Conservation (phyloP, 2,797 vertebrate genomes). For the Acomys russatus region DNA sequence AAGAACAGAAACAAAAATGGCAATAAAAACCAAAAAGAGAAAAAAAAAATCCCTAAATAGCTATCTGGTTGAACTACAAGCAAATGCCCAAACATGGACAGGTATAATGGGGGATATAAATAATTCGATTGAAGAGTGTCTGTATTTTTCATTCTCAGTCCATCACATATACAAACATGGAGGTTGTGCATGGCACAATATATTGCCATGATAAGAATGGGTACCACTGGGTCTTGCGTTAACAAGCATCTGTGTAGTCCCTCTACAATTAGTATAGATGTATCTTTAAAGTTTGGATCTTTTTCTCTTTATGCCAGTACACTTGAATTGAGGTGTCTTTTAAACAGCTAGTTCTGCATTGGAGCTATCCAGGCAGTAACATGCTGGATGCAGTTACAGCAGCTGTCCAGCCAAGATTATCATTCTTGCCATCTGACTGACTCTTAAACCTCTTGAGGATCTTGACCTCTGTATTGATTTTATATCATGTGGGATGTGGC, state of each 20-base stretch:
- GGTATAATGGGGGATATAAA: slow-evolving; percentile 16
- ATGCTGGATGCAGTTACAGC: neutral
- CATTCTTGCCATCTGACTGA: neutral
- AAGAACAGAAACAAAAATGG: neutral
- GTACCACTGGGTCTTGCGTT: neutral
- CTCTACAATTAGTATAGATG: neutral
- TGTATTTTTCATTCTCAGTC: neutral
- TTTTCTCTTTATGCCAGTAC: neutral
- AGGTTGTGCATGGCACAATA: neutral
- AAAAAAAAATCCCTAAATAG: neutral
- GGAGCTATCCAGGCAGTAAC: neutral
- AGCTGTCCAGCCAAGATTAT: neutral
- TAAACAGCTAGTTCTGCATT: slow-evolving; percentile 10
- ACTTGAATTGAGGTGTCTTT: slow-evolving; percentile 16
- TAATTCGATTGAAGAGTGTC: neutral
- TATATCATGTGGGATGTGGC: neutral
- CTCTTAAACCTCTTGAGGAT: neutral
- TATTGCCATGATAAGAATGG: neutral
- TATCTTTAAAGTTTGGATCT: neutral
- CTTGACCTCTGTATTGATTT: slow-evolving; percentile 38
- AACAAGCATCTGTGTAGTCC: neutral
- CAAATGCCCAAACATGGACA: slow-evolving; percentile 3
- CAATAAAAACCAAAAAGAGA: neutral
- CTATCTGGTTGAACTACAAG: neutral
- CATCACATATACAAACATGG: neutral